Conservation (phyloP, 2,113 vertebrate genomes). For the Chauna torquata region DNA sequence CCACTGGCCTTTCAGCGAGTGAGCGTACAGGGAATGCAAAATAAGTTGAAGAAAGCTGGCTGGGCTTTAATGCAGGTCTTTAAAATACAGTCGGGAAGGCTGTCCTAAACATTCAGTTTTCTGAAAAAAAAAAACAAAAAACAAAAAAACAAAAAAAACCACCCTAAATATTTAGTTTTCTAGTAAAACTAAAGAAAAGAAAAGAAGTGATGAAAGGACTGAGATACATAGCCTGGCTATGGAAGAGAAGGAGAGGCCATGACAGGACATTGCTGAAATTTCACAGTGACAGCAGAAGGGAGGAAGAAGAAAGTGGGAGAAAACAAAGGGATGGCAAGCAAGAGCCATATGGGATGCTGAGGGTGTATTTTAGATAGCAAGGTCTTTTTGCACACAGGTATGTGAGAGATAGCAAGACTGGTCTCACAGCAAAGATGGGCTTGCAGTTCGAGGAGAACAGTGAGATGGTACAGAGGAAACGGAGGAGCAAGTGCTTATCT, state of each 20-base stretch:
- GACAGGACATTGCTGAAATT: neutral
- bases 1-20: neutral
- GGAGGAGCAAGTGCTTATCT: neutral
- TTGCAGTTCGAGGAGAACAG: neutral
- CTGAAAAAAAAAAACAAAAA: too few species aligned
- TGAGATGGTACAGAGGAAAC: neutral
- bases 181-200: neutral
- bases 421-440: neutral
- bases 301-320: neutral
- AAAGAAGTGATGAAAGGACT: neutral
- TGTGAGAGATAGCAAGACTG: neutral
- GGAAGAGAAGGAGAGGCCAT: neutral
- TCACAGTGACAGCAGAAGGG: neutral
- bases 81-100: neutral
- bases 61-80: neutral
- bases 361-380: neutral
- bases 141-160: too few species aligned
- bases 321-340: neutral
- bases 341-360: neutral
- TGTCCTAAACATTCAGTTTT: neutral
- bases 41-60: neutral
- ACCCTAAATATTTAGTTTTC: too few species aligned
- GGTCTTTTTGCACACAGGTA: neutral
- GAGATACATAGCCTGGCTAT: neutral
- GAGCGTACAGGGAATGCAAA: neutral